Conservation (phyloP, 2,113 vertebrate species). For the Dunckerocampus dactyliophorus region DNA sequence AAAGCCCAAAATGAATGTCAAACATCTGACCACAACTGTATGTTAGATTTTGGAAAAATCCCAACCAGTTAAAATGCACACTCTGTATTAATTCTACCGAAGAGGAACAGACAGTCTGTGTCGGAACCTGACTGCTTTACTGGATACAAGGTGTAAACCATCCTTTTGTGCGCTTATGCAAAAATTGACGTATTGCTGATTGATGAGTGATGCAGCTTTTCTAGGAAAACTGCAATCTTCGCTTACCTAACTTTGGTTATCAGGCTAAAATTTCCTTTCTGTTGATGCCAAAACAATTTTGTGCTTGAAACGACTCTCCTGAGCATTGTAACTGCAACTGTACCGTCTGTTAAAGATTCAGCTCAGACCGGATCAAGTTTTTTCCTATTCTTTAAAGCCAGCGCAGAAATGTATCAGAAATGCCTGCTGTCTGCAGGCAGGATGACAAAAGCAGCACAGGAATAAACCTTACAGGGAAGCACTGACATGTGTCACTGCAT, state of each 20-base stretch:
- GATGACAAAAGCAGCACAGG: background rate
- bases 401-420: background rate
- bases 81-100: too few relatives aligned
- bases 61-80: too few relatives aligned
- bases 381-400: background rate
- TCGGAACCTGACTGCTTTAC: background rate
- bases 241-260: background rate
- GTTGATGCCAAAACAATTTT: background rate
- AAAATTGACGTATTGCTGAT: background rate
- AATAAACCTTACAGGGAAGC: background rate
- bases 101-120: background rate
- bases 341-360: background rate
- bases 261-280: background rate
- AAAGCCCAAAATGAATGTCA: too few relatives aligned
- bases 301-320: background rate
- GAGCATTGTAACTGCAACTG: background rate
- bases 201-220: slow-evolving; percentile 2
- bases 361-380: background rate
- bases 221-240: background rate
- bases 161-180: background rate
- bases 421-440: background rate
- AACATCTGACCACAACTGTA: too few relatives aligned
- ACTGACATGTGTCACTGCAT: background rate
- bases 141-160: background rate
- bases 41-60: too few relatives aligned